Base-by-base conservation (phyloP, 2,888 invertebrate genomes). In the Thecophora atra region DNA sequence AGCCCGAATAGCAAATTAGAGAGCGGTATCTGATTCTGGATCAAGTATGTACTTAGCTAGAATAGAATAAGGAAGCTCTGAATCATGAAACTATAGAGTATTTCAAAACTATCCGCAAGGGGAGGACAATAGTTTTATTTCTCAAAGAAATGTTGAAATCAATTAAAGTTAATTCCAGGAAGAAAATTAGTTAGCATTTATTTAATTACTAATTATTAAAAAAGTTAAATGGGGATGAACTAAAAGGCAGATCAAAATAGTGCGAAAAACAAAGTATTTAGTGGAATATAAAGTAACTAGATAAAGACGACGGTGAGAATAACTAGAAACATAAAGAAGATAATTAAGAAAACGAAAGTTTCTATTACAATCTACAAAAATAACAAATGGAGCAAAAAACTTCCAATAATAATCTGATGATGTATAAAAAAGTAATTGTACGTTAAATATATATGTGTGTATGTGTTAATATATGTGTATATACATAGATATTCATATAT, bases 1-100 rank as follows among this genome's bases (percentile, higher is more conserved):
- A 84, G 88, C 92, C 79, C 89, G 94, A 81, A 91, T 94, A 75
- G 84, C 84, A 79, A 91, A 92, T 73, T 82, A 82, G 79, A 77
- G 75, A 65, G 5, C 26, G 21, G 21, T 5, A 21, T 19, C 7
- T 54, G 51, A 13, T 4, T n/a, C 47, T n/a, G 47, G 13, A 47
- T 4, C 13, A 28, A 58, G 58, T 69, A 69, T 54, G 63, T 54
- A 64, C 4, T 47, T 24, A 68, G 58, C 19, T 76, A 76, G 76
- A 76, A 72, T 60, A 17, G 47, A 47, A 17, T 47, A 47, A 17
- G 15, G 47, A 47, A 17, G n/a, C 17, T 4, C 17, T 17, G 13
- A 47, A 47, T 13, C 6, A 17, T 13, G 47, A 47, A 17, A 11
- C 30, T 8, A 4, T 4, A 8, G 30, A 30, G n/a, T n/a, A n/a